Conservation (phyloP, 2,888 invertebrate species). For the Pseudanteris insignis region DNA sequence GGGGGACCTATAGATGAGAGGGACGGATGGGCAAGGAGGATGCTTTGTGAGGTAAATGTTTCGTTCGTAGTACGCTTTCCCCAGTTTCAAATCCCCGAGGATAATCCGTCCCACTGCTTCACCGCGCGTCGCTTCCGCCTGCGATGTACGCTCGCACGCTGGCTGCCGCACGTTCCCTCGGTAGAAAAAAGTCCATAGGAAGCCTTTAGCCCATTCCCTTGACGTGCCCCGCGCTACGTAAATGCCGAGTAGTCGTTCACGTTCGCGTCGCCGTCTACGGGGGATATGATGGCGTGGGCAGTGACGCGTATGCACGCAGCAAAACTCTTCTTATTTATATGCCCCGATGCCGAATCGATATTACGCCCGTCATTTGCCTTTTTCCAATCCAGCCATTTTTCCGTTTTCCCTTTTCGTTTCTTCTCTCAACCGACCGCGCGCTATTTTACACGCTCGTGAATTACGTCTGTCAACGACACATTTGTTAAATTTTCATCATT, state of each 20-base stretch:
- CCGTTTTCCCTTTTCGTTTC: not conserved
- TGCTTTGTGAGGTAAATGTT: conserved; percentile 64
- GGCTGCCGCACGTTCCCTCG: conserved; percentile 48
- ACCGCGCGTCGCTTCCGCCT: conserved; percentile 48
- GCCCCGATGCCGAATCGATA: conserved; percentile 60
- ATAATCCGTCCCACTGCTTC: conserved; percentile 59
- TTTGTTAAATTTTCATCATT: no score
- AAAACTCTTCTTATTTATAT: conserved; percentile 66
- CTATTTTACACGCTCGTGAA: no score
- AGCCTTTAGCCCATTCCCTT: conserved; percentile 42
- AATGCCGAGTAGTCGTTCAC: conserved; percentile 50
- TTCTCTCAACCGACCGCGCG: no score
- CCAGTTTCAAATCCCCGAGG: conserved; percentile 55
- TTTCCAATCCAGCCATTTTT: conserved; percentile 42
- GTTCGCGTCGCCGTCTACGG: conserved; percentile 41
- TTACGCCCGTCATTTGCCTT: conserved; percentile 55
- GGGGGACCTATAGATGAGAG: conserved; percentile 38
- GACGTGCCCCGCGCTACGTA: conserved; percentile 51
- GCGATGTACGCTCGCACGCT: conserved; percentile 49
- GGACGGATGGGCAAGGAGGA: conserved; percentile 48
- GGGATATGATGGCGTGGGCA: conserved; percentile 57
- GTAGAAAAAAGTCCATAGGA: conserved; percentile 37
- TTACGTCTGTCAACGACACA: no score
- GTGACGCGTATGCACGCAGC: conserved; percentile 66
- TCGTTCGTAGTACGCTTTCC: conserved; percentile 59